phyloP scores from a whole-genome alignment of 2,888 invertebrate genomes.

The Melitaea athalia region DNA sequence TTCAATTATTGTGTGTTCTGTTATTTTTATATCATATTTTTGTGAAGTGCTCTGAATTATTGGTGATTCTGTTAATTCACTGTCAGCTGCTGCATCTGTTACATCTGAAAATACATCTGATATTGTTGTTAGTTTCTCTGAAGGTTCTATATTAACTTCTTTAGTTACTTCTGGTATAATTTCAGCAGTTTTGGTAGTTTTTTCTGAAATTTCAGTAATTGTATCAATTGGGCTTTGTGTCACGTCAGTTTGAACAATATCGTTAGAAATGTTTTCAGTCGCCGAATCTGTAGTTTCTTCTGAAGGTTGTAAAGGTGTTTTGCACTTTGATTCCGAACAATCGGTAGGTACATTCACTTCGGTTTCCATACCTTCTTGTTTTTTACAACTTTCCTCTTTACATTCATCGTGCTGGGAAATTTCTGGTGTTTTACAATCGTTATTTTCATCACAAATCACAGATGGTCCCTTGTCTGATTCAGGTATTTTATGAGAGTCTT shows the following conservation, averaged over 20 bases:
- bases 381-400: slow-evolving; percentile 20
- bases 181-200: not conserved
- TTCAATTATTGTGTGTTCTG: slow-evolving; percentile 11
- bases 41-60: not conserved
- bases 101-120: not conserved
- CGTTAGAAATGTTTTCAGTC: slow-evolving; percentile 2
- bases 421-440: slow-evolving; percentile 42
- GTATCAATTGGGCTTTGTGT: not conserved
- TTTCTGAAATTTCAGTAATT: not conserved
- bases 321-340: slow-evolving; percentile 14
- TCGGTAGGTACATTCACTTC: slow-evolving; percentile 10
- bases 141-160: no score
- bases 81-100: not conserved
- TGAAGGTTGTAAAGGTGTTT: not conserved
- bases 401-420: not conserved
- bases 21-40: slow-evolving; percentile 5
- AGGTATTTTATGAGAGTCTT: slow-evolving; percentile 23
- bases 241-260: slow-evolving; percentile 10
- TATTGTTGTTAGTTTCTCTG: not conserved
- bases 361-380: slow-evolving; percentile 26
- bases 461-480: slow-evolving; percentile 26
- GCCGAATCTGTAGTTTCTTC: not conserved
- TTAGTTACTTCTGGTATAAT: not conserved
- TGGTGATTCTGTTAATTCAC: not conserved
- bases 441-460: slow-evolving; percentile 44